Evolutionary conservation across 2,888 invertebrate genomes (phyloP).

Genomic region (Meiosimyza platycephala): DNA sequence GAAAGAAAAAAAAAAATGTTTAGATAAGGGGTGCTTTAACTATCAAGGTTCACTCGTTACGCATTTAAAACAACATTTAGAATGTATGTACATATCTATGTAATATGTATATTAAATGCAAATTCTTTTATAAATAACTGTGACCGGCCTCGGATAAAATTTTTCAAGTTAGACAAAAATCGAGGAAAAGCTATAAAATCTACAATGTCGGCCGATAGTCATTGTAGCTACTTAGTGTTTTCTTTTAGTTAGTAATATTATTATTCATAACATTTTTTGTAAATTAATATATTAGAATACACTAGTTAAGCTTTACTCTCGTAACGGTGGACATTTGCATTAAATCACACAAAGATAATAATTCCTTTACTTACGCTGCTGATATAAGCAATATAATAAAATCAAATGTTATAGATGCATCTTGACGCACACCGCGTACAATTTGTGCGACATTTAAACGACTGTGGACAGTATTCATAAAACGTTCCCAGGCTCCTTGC

Average conservation of each 20-base stretch:
- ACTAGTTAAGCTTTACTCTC: not conserved
- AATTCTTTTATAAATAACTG: no score
- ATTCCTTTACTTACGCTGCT: conserved; percentile 73
- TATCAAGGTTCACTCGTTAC: no score
- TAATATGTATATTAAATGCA: no score
- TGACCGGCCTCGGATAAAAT: no score
- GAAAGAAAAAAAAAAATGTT: conserved; percentile 6
- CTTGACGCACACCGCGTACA: conserved; percentile 75
- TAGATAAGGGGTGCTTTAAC: no score
- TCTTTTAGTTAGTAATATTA: not conserved
- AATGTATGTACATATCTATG: no score
- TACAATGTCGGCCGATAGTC: no score
- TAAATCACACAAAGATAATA: not conserved
- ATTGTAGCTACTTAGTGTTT: no score
- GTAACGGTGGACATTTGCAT: no score
- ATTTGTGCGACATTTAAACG: conserved; percentile 79
- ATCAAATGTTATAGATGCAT: conserved; percentile 81
- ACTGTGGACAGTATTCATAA: conserved; percentile 75
- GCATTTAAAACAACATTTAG: no score
- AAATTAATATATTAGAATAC: conserved; percentile 13
- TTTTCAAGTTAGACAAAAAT: no score
- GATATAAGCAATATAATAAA: conserved; percentile 78
- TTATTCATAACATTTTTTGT: not conserved
- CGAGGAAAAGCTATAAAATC: no score
- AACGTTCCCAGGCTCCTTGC: conserved; percentile 71